phyloP scores from a whole-genome alignment of 2,113 vertebrate species.

The Platichthys flesus region DNA sequence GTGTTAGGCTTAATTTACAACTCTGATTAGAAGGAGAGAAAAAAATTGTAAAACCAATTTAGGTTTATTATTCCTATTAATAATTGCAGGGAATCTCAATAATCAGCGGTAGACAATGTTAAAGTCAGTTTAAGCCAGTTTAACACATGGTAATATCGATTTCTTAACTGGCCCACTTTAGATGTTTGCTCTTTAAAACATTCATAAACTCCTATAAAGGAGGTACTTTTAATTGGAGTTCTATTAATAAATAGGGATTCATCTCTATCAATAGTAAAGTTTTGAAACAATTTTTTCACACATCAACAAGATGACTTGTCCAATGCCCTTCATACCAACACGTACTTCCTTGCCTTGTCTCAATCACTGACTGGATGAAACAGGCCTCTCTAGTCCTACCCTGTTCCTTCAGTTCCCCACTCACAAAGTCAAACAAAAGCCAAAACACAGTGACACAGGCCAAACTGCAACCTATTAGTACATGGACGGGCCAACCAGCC shows the following conservation, averaged over 20 bases:
- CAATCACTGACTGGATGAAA: constrained; percentile 23
- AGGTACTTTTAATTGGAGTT: not conserved
- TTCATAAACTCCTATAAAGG: not conserved
- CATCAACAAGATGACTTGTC: not conserved
- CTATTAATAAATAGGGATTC: constrained; percentile 6
- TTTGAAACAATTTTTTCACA: not conserved
- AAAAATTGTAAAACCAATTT: constrained; percentile 3
- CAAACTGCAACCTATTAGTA: constrained; percentile 61
- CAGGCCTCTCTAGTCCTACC: constrained; percentile 21
- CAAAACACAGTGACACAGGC: constrained; percentile 53
- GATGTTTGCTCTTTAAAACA: constrained; percentile 16
- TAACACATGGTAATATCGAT: constrained; percentile 13
- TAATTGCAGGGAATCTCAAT: constrained; percentile 8
- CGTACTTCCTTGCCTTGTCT: not conserved
- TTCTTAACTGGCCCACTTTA: not conserved
- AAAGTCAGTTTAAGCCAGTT: not conserved
- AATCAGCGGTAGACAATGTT: constrained; percentile 1
- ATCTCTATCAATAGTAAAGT: not conserved
- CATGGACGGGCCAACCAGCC: constrained; percentile 54
- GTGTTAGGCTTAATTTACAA: constrained; percentile 9
- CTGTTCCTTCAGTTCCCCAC: constrained; percentile 19
- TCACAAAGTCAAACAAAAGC: constrained; percentile 54
- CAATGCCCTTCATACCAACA: not conserved
- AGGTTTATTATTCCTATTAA: not conserved
- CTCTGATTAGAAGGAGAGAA: not conserved